Percentiles rank a stretch among this genome's conserved stretches.
phyloP scores from a whole-genome alignment of 1,140 invertebrate genomes.

The Radopholus similis region DNA sequence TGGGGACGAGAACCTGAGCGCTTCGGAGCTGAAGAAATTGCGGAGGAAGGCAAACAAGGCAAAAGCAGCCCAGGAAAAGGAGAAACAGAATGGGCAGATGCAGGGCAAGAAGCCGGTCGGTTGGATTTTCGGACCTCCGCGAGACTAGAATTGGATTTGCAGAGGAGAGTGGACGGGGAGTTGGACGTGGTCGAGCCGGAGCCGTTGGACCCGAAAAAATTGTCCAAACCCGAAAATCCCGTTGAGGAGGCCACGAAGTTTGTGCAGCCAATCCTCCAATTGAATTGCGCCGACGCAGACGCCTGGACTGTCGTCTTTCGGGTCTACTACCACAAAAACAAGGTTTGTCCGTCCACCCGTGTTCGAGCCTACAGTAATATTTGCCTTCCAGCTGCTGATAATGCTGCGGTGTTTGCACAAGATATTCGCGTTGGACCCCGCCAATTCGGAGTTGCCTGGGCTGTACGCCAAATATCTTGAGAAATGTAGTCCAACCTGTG shows the following conservation, averaged over 20 bases:
- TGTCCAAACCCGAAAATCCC: conserved; percentile 44
- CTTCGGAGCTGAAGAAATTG: conserved; percentile 35
- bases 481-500: conserved; percentile 17
- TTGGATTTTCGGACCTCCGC: background rate
- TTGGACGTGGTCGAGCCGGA: conserved; percentile 41
- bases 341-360: conserved; percentile 26
- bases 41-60: conserved; percentile 44
- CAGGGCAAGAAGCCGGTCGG: background rate
- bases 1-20: conserved; percentile 26
- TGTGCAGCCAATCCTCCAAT: conserved; percentile 41
- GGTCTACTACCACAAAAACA: conserved; percentile 48
- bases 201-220: conserved; percentile 41
- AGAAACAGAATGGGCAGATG: conserved; percentile 35
- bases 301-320: conserved; percentile 46
- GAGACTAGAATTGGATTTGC: background rate
- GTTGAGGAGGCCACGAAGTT: conserved; percentile 59
- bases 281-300: conserved; percentile 43
- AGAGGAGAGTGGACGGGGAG: conserved; percentile 40
- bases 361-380: background rate
- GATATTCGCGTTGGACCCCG: conserved; percentile 33
- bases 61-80: conserved; percentile 44
- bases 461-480: conserved; percentile 11
- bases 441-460: conserved; percentile 24
- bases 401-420: conserved; percentile 51
- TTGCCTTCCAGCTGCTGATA: conserved; percentile 38